Evolutionary conservation across 1,140 invertebrate genomes (phyloP).

Genomic region (silkworm (Bombyx mori)): DNA sequence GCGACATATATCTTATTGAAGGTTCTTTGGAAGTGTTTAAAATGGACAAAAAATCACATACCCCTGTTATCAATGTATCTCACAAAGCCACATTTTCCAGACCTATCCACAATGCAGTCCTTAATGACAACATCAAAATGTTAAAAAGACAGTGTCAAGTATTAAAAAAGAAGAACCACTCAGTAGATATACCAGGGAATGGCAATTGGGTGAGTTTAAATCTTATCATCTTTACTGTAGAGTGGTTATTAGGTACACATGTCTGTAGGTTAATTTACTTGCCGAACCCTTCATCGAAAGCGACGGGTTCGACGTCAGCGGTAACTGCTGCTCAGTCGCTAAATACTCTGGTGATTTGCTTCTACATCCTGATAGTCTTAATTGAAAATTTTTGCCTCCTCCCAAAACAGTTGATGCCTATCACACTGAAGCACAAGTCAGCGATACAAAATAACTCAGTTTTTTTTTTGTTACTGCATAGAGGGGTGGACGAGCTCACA

Average conservation of each 20-base stretch:
- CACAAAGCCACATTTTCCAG: constrained; percentile 19
- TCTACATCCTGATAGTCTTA: not conserved
- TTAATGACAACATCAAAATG: constrained; percentile 32
- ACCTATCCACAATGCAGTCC: constrained; percentile 39
- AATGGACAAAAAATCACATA: not conserved
- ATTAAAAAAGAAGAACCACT: constrained; percentile 23
- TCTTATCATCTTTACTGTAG: not conserved
- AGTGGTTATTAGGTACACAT: not conserved
- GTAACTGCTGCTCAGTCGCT: not conserved
- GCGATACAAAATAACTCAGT: too few relatives aligned
- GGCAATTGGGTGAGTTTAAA: constrained; percentile 7
- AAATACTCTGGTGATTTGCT: not conserved
- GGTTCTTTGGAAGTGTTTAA: not conserved
- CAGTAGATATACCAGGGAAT: constrained; percentile 26
- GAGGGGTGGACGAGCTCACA: too few relatives aligned
- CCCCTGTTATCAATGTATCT: not conserved
- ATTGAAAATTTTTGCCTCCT: not conserved
- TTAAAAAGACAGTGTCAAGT: constrained; percentile 36
- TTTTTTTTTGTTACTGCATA: too few relatives aligned
- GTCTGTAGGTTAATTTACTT: not conserved
- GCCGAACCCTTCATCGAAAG: not conserved
- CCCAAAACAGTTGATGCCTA: not conserved
- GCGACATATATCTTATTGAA: not conserved
- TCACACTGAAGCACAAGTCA: too few relatives aligned
- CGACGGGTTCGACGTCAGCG: too few relatives aligned